phyloP scores from a whole-genome alignment of 2,888 invertebrate species.

The Nymphalis urticae region DNA sequence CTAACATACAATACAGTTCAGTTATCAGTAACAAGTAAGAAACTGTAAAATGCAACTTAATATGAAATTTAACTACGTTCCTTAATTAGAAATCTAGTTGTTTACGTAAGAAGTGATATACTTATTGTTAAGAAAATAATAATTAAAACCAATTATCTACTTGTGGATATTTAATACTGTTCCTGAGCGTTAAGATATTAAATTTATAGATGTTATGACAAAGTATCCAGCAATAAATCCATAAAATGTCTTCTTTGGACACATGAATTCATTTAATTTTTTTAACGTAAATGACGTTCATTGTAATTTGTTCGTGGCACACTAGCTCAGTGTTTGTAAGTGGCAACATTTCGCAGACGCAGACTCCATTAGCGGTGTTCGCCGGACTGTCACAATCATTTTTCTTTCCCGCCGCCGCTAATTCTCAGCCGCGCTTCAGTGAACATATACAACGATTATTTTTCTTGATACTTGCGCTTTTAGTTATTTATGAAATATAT shows the following conservation, averaged over 20 bases:
- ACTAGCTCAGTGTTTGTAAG: constrained; percentile 52
- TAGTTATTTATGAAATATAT: neutral
- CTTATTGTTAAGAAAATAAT: too few relatives aligned
- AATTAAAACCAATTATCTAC: too few relatives aligned
- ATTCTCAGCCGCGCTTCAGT: constrained; percentile 78
- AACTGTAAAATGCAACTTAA: too few relatives aligned
- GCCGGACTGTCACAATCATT: constrained; percentile 82
- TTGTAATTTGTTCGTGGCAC: constrained; percentile 35
- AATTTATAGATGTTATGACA: neutral
- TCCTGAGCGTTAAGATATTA: neutral
- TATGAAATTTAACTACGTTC: too few relatives aligned
- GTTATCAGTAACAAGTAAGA: too few relatives aligned
- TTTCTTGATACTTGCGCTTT: constrained; percentile 54
- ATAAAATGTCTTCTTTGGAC: constrained; percentile 15
- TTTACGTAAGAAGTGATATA: too few relatives aligned
- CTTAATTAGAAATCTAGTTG: too few relatives aligned
- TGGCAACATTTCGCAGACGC: constrained; percentile 76
- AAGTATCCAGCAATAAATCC: constrained; percentile 1
- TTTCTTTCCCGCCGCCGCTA: constrained; percentile 80
- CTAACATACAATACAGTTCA: too few relatives aligned
- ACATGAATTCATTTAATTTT: constrained; percentile 29
- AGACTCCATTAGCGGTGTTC: constrained; percentile 80
- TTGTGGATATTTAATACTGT: neutral
- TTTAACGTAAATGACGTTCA: constrained; percentile 35
- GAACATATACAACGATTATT: constrained; percentile 50